phyloP scores from a whole-genome alignment of 2,888 invertebrate species.

The Melanostoma mellinum region DNA sequence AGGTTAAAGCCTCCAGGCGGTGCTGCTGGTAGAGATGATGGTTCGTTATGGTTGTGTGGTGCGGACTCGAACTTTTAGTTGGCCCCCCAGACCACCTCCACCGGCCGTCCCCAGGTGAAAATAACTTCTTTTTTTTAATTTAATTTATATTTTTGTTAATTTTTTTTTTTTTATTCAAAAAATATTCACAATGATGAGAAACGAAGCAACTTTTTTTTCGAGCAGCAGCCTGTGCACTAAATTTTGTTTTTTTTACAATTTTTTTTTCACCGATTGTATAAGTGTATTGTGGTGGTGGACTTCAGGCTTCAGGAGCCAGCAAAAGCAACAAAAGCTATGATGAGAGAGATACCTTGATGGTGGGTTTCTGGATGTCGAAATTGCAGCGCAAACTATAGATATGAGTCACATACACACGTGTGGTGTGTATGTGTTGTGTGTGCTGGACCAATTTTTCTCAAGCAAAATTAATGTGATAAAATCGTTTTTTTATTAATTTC shows the following conservation, averaged over 20 bases:
- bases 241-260: conserved; percentile 38
- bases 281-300: conserved; percentile 45
- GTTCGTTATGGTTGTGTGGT: conserved; percentile 57
- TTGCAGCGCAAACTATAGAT: conserved; percentile 66
- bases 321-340: conserved; percentile 71
- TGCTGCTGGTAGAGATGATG: conserved; percentile 36
- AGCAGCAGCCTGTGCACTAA: conserved; percentile 70
- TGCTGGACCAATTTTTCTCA: conserved; percentile 64
- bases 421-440: conserved; percentile 33
- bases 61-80: conserved; percentile 58
- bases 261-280: conserved; percentile 68
- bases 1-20: conserved; percentile 56
- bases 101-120: conserved; percentile 80
- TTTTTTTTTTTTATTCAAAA: conserved; percentile 20
- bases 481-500: conserved; percentile 34
- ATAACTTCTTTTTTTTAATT: conserved; percentile 36
- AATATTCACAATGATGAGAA: conserved; percentile 52
- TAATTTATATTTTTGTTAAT: conserved; percentile 16
- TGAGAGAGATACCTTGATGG: conserved; percentile 66
- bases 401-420: conserved; percentile 45
- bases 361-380: conserved; percentile 53
- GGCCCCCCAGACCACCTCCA: conserved; percentile 82
- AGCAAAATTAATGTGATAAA: conserved; percentile 55
- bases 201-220: conserved; percentile 53
- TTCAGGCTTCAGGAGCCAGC: conserved; percentile 55